Evolutionary conservation across 2,113 vertebrate species (phyloP).

Genomic region (Psittacula cyanocephala): DNA sequence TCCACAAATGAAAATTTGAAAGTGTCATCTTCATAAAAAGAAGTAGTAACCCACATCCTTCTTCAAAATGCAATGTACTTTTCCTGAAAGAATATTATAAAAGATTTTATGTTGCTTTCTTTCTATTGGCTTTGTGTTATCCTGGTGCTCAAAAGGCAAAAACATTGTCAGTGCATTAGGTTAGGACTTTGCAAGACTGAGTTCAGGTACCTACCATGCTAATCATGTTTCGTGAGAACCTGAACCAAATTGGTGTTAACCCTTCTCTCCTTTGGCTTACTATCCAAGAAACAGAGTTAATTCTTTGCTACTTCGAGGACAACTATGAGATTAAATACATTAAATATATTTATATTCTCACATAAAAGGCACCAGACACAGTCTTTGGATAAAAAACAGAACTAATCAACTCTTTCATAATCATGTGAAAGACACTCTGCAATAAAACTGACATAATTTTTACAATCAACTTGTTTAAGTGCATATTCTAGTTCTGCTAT

Average conservation of each 20-base stretch:
- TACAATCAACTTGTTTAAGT: neutral
- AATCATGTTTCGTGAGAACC: neutral
- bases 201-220: neutral
- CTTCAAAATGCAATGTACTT: neutral
- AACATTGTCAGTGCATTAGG: neutral
- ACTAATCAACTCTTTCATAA: neutral
- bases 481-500: neutral
- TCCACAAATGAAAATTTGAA: neutral
- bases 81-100: neutral
- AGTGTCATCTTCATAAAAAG: neutral
- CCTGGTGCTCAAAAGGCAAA: neutral
- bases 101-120: neutral
- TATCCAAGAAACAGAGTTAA: neutral
- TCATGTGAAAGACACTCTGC: neutral
- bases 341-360: neutral
- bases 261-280: neutral
- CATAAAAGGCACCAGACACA: neutral
- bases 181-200: neutral
- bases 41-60: neutral
- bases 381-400: neutral
- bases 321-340: neutral
- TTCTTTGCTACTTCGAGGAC: neutral
- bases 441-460: neutral
- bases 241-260: neutral
- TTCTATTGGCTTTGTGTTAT: neutral